Evolutionary conservation across 2,797 vertebrate genomes (phyloP).

Genomic region (Synanceia verrucosa): DNA sequence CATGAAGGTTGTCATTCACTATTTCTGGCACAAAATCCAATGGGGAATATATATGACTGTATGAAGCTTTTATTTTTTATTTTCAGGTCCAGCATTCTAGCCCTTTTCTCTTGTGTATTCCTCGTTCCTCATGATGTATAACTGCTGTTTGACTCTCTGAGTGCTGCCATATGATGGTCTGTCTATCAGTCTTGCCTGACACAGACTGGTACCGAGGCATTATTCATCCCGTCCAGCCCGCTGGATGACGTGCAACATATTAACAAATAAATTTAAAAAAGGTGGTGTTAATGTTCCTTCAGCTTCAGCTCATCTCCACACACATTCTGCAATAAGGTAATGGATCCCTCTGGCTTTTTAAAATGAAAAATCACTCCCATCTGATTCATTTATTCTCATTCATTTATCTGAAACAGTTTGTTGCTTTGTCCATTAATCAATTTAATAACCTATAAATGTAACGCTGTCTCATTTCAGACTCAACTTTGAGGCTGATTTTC

Average conservation of each 20-base stretch:
- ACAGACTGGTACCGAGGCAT: constrained; percentile 71
- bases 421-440: background rate
- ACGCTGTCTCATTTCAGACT: background rate
- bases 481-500: background rate
- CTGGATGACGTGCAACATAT: constrained; percentile 56
- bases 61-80: background rate
- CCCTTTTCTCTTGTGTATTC: background rate
- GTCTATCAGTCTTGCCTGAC: constrained; percentile 53
- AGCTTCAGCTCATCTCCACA: background rate
- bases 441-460: background rate
- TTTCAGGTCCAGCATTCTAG: background rate
- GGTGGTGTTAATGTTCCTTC: background rate
- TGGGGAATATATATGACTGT: background rate
- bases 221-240: constrained; percentile 43
- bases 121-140: too few species aligned
- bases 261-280: constrained; percentile 1
- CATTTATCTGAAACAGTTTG: background rate
- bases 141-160: background rate
- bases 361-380: background rate
- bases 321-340: background rate
- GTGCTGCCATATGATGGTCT: constrained; percentile 11
- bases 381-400: background rate
- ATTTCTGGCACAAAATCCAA: background rate
- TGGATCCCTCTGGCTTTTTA: background rate
- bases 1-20: background rate